Evolutionary conservation across 1,140 invertebrate species (phyloP), one percentile per base, ranked within the genome.

Genomic region (Calephelis virginiensis): DNA sequence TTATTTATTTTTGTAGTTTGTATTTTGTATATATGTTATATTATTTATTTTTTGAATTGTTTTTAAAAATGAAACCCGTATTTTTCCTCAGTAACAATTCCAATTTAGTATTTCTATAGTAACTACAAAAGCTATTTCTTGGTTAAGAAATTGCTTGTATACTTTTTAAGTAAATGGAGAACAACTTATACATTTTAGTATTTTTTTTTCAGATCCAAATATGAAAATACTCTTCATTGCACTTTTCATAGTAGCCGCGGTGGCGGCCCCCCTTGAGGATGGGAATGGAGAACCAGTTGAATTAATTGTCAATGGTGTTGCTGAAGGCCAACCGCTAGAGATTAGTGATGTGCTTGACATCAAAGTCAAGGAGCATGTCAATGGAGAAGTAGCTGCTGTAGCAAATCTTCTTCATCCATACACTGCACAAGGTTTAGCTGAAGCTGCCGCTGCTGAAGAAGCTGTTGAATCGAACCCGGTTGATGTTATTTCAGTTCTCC

Each of bases 161-260:
- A 28, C 0, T 28, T 4, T 28, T 17, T 3, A 17, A 17, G 5
- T 28, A 53, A 10, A 53, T 53, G 10, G 7, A 53, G 1, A 9
- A 50, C 0, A 17, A 8, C 6, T 50, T 8, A 14, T 0, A 48
- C 6, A 3, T 14, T 1, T 8, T 8, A 14, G 0, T 28, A 50
- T 17, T 37, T 56, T 56, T 48, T 45, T 66, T 60, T 8, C 68
- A 66, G 67, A 10, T 28, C 13, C 28, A 56, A 75, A 72, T 63
- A 82, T 86, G 84, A 89, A 82, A 70, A 28, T 82, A 6, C 63
- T 86, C 8, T 8, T 86, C 37, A 64, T 89, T 14, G 67, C 77
- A 62, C 50, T 86, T 7, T 83, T 86, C 47, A 74, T 85, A 43
- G 82, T 69, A 50, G 73, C 74, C 6, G 80, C 76, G 5, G 63